Evolutionary conservation across 2,888 invertebrate species (phyloP), one percentile per base, ranked within the genome.

Genomic region (Melieria picta): DNA sequence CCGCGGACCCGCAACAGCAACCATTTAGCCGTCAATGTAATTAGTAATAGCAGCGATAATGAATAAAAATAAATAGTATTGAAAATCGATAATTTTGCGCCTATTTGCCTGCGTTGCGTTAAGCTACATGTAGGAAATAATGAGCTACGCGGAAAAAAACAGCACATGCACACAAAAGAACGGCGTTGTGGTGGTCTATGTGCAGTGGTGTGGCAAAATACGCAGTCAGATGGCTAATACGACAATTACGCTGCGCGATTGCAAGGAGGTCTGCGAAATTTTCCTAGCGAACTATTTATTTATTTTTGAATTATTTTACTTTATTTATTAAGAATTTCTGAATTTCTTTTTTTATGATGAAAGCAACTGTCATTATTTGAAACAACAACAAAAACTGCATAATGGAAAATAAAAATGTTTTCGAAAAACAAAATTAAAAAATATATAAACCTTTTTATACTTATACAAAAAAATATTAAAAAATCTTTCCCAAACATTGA

Each of bases 81-180:
- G 62, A 64, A 56, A 69, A 62, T 69, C 48, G 55, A 57, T 57
- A 57, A 46, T 69, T 56, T 42, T n/a, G 30, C 58, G 63, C 48
- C n/a, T 48, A n/a, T 57, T 62, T 30, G 30, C 30, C 3, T 30
- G 30, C 30, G 11, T 13, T 61, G 48, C 52, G 45, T 62, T 43
- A 9, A 61, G 65, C 4, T 47, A 42, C 48, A 57, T 50, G 58
- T 50, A 42, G 48, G 48, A 11, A 58, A 66, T 42, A 46, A 56
- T 52, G 13, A n/a, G 52, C 52, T 52, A 4, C 11, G 52, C 52
- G 11, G 52, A 52, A 13, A 11, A 52, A 52, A 52, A 6, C 11
- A 52, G 13, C 5, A 7, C 50, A 50, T 50, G 9, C 50, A 10
- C 50, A 50, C 1, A 50, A 10, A 11, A 50, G 50, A 11, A 50